Percentiles rank a stretch among this genome's conserved stretches.
phyloP scores from a whole-genome alignment of 1,140 invertebrate species.

The Magallana angulata region DNA sequence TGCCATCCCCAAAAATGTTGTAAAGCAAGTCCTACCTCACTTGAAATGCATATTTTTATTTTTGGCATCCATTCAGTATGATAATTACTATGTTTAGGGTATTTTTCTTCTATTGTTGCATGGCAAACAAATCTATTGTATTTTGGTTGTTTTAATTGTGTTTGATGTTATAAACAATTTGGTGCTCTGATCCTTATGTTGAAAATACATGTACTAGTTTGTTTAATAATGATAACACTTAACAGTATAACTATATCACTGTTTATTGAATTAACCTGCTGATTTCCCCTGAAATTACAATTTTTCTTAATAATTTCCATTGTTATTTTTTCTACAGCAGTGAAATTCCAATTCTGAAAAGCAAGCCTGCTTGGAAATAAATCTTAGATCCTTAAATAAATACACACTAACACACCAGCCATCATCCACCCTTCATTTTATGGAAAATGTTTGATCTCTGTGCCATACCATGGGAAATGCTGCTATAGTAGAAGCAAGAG shows the following conservation, averaged over 20 bases:
- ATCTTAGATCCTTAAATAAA: not conserved
- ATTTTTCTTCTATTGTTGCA: conserved; percentile 6
- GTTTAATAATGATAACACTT: too few species aligned
- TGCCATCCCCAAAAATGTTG: not conserved
- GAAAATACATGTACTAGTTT: not conserved
- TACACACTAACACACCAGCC: not conserved
- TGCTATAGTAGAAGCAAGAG: not conserved
- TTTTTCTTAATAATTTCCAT: too few species aligned
- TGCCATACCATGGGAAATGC: not conserved
- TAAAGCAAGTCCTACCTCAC: conserved; percentile 12
- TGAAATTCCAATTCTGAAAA: conserved; percentile 18
- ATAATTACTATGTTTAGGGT: not conserved
- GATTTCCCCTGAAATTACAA: too few species aligned
- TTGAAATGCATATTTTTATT: not conserved
- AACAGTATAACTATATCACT: too few species aligned
- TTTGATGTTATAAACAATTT: not conserved
- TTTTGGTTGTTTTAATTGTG: not conserved
- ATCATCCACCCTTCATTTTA: conserved; percentile 2
- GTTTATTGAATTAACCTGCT: too few species aligned
- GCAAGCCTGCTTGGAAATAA: conserved; percentile 25
- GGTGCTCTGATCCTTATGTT: not conserved
- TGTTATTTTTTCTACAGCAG: conserved; percentile 8
- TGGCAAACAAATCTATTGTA: not conserved
- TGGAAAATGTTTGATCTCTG: conserved; percentile 7
- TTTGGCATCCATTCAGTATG: not conserved